Evolutionary conservation across 2,113 vertebrate genomes (phyloP), one percentile per base, ranked within the genome.

Genomic region (Sinocyclocheilus rhinocerous): DNA sequence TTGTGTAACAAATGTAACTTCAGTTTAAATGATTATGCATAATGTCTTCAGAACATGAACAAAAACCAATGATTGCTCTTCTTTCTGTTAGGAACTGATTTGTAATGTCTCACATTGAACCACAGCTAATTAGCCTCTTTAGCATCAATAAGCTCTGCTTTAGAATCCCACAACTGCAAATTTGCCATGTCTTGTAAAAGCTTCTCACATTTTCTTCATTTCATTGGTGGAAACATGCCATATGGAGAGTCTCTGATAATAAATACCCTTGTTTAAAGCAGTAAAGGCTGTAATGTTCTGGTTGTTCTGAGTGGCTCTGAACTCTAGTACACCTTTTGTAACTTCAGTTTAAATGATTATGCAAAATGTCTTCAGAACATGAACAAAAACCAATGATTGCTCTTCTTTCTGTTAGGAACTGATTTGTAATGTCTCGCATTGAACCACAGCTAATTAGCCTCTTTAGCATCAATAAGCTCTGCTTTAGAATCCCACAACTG

Each of bases 371-470:
- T 78, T 78, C 18, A 61, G 55, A 63, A 63, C 11, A 3, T 39
- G 55, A 80, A 80, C 55, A 80, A 80, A 80, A 24, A 9, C 55
- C 48, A 36, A 77, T 80, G 77, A 63, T 80, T 80, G 22, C 77
- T 61, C 8, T 15, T 63, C 6, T 15, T 80, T 61, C 33, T 57
- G 26, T 78, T 13, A n/a, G 33, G 36, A 72, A 72, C 69, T 42
- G 36, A 72, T 72, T 42, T 72, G 36, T 22, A 72, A 22, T 24
- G 12, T 77, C 50, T 52, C n/a, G 13, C 11, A 45, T 5, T 76
- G 45, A 76, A 52, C 73, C n/a, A 13, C 73, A 10, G 24, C 73
- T 77, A 77, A 77, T 33, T 77, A 55, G 48, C 48, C 26, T 55
- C 75, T 20, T 55, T 12, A 20, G 6, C 48, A 77, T 52, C 75